A percentile compares a stretch with the other conserved stretches of the same genome.
Conservation (phyloP, 2,888 invertebrate species). For the Agrochola litura region DNA sequence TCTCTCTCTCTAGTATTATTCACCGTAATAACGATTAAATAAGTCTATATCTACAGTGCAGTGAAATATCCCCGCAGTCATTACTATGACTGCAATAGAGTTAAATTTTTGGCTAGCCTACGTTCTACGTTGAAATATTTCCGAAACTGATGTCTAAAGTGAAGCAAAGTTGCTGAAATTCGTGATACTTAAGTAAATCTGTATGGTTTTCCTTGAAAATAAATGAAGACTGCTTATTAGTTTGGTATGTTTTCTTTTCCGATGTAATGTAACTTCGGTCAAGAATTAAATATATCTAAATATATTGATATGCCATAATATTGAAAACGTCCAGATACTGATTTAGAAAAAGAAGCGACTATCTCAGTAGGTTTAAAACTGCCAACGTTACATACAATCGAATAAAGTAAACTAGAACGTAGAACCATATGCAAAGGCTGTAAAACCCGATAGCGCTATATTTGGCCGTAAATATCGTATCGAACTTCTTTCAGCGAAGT, state of each 20-base stretch:
- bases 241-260: background rate
- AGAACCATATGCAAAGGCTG: slow-evolving; percentile 34
- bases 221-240: background rate
- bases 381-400: background rate
- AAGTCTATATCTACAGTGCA: background rate
- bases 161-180: slow-evolving; percentile 3
- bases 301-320: too few species aligned
- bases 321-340: too few species aligned
- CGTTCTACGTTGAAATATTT: background rate
- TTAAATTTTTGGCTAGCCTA: background rate
- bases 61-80: background rate
- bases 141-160: background rate
- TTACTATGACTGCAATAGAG: slow-evolving; percentile 7
- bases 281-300: background rate
- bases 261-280: background rate
- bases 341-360: background rate
- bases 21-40: background rate
- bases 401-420: slow-evolving; percentile 9
- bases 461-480: slow-evolving; percentile 44
- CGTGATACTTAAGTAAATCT: background rate
- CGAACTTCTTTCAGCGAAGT: slow-evolving; percentile 44
- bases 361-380: background rate
- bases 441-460: slow-evolving; percentile 35
- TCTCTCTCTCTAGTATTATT: background rate
- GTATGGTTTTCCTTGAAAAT: background rate